Percentiles rank a stretch among this genome's conserved stretches.
Conservation (phyloP, 2,888 invertebrate genomes). For the Patella caerulea region DNA sequence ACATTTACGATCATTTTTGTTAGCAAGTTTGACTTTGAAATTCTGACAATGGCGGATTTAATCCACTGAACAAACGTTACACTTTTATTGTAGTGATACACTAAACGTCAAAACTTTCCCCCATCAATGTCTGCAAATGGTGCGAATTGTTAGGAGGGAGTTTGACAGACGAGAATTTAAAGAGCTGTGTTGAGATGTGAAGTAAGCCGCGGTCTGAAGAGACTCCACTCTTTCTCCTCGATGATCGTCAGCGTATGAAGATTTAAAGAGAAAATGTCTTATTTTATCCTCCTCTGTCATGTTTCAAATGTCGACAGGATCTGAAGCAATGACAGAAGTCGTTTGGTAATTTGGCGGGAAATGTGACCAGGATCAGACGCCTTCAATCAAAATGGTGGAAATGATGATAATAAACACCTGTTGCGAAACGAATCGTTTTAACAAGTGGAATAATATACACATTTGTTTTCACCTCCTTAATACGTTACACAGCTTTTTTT, state of each 20-base stretch:
- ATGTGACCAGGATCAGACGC: constrained; percentile 8
- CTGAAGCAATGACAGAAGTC: constrained; percentile 6
- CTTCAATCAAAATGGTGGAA: constrained; percentile 9
- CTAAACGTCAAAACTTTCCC: neutral
- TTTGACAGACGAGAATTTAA: constrained; percentile 5
- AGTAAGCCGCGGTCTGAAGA: constrained; percentile 2
- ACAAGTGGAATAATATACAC: too few relatives aligned
- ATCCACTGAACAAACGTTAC: neutral
- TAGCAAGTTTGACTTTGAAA: too few relatives aligned
- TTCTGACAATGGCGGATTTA: neutral
- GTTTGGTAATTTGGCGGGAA: constrained; percentile 10
- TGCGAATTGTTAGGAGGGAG: neutral
- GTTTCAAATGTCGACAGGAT: constrained; percentile 1
- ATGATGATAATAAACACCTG: constrained; percentile 5
- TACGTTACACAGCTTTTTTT: too few relatives aligned
- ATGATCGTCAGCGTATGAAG: neutral
- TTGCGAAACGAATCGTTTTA: neutral
- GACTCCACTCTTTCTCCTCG: neutral
- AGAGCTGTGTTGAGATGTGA: neutral
- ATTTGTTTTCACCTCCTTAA: too few relatives aligned
- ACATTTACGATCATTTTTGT: too few relatives aligned
- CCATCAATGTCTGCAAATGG: neutral
- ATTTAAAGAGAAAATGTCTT: constrained; percentile 1
- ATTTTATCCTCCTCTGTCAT: neutral
- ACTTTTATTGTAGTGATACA: neutral